phyloP scores from a whole-genome alignment of 2,113 vertebrate genomes.

The Pterocles gutturalis region DNA sequence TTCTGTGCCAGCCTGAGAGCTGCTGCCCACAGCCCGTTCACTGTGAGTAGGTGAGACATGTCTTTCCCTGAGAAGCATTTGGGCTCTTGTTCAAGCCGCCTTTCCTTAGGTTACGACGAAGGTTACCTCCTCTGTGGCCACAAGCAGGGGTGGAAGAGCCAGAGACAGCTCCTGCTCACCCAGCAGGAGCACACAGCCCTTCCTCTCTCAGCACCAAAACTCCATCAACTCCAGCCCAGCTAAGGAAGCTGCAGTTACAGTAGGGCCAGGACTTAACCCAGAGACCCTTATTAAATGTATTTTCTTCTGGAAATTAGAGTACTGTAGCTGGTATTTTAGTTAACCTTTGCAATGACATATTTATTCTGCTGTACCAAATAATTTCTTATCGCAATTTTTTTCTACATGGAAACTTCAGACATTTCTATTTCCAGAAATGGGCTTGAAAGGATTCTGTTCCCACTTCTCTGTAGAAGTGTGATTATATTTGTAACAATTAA shows the following conservation, averaged over 20 bases:
- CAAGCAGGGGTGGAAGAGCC: neutral
- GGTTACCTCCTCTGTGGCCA: neutral
- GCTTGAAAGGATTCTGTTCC: slow-evolving; percentile 8
- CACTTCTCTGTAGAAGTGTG: slow-evolving; percentile 25
- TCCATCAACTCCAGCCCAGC: neutral
- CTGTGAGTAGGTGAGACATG: neutral
- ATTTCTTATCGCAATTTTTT: neutral
- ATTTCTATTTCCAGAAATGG: slow-evolving; percentile 34
- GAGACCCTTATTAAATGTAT: slow-evolving; percentile 1
- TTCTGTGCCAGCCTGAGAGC: neutral
- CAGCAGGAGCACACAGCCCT: neutral
- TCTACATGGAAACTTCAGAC: slow-evolving; percentile 34
- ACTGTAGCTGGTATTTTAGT: slow-evolving; percentile 11
- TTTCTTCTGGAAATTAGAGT: slow-evolving; percentile 35
- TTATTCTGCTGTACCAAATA: slow-evolving; percentile 36
- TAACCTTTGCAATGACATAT: slow-evolving; percentile 45
- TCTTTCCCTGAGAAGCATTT: neutral
- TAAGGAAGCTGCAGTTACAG: neutral
- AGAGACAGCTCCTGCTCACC: neutral
- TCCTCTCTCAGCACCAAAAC: neutral
- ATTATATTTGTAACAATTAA: slow-evolving; percentile 69
- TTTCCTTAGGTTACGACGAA: neutral
- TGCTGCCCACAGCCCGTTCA: neutral
- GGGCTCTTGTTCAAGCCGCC: neutral
- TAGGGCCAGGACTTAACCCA: neutral